phyloP scores from a whole-genome alignment of 2,888 invertebrate species.

The Phanerotoma sp. region DNA sequence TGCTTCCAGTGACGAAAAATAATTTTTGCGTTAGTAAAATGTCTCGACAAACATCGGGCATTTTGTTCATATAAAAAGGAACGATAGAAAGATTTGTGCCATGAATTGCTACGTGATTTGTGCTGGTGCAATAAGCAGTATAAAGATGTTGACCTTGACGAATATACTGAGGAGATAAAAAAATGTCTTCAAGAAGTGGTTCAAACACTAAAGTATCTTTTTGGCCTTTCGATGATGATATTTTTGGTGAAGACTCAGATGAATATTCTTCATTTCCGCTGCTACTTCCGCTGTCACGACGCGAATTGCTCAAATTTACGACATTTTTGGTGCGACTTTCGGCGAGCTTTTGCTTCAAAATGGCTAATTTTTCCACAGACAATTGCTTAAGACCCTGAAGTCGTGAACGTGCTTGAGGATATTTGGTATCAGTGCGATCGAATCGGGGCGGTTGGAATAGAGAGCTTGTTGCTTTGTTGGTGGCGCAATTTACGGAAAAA shows the following conservation, averaged over 20 bases:
- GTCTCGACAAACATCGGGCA: slow-evolving; percentile 65
- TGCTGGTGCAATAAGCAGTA: slow-evolving; percentile 63
- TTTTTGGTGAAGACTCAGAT: slow-evolving; percentile 32
- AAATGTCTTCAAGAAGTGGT: slow-evolving; percentile 56
- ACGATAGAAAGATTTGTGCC: slow-evolving; percentile 67
- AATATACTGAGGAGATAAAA: slow-evolving; percentile 63
- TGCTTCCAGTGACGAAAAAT: slow-evolving; percentile 64
- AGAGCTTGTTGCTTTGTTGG: slow-evolving; percentile 36
- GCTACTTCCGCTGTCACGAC: slow-evolving; percentile 36
- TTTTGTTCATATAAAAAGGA: slow-evolving; percentile 70
- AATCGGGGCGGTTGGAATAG: slow-evolving; percentile 30
- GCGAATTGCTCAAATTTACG: slow-evolving; percentile 18
- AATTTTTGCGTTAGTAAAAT: slow-evolving; percentile 70
- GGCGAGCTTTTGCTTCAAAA: slow-evolving; percentile 65
- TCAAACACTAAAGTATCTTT: slow-evolving; percentile 40
- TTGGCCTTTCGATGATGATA: slow-evolving; percentile 33
- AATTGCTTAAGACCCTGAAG: slow-evolving; percentile 68
- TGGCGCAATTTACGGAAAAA: slow-evolving; percentile 66
- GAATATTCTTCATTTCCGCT: slow-evolving; percentile 42
- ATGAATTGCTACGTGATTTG: slow-evolving; percentile 66
- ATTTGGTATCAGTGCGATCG: slow-evolving; percentile 50
- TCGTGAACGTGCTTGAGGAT: slow-evolving; percentile 58
- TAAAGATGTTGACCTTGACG: slow-evolving; percentile 62
- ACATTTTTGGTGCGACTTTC: slow-evolving; percentile 58
- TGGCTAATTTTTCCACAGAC: slow-evolving; percentile 69